Evolutionary conservation across 2,888 invertebrate genomes (phyloP), one percentile per base, ranked within the genome.

Genomic region (Mesoligia furuncula): DNA sequence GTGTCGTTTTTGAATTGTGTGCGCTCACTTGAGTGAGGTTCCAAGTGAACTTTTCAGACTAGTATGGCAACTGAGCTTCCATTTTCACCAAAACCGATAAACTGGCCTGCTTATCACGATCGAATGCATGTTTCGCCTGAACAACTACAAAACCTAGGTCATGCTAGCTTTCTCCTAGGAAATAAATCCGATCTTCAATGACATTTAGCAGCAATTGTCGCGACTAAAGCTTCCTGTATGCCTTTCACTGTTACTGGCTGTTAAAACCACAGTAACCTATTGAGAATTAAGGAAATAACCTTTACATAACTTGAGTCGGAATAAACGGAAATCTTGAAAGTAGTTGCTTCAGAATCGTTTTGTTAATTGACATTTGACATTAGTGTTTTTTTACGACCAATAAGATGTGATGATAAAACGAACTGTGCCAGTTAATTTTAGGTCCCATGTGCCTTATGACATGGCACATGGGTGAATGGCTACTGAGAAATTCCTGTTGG

Each of bases 141-240:
- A 75, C 59, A 62, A 27, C 15, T 20, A 39, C 64, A 80, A 71
- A 75, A 64, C 75, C 36, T 45, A 73, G 39, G 62, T 62, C 45
- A 62, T 59, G 9, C n/a, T 13, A 0, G 68, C 86, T 85, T 85
- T 86, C 85, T 36, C 67, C 42, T 20, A 77, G 85, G 85, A 85
- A 85, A 83, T 57, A 62, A 61, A 79, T 69, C 45, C 45, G 66
- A 86, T 85, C 74, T 83, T 83, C 74, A 64, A 42, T 77, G 77
- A 69, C 83, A 73, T 84, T 85, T 85, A 79, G 69, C 68, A 20
- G 51, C 64, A 36, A 83, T 83, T 85, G 86, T 85, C 72, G 72
- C 76, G 71, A 74, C 51, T n/a, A 0, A 27, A 45, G 20, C 62
- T 82, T 84, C 85, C 84, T 78, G 61, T 27, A 15, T 75, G 59